A percentile compares a stretch with the other conserved stretches of the same genome.
Conservation (phyloP, 2,113 vertebrate genomes). For the Himantopus leucocephalus region DNA sequence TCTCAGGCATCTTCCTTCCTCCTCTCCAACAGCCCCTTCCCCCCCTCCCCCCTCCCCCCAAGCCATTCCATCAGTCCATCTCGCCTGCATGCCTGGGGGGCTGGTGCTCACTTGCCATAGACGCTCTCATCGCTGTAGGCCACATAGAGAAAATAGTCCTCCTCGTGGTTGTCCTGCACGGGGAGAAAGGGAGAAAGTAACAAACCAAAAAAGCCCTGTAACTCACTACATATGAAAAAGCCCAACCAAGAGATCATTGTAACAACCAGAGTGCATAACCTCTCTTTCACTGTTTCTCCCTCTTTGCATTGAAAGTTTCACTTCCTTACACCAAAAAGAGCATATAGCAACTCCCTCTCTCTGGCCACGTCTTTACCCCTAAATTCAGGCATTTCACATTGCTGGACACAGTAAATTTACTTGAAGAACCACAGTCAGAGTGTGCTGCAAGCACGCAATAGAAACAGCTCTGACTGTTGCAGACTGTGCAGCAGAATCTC, state of each 20-base stretch:
- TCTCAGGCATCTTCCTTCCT: constrained; percentile 57
- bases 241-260: not conserved
- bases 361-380: not conserved
- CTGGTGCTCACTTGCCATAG: constrained; percentile 86
- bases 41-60: not conserved
- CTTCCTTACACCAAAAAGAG: not conserved
- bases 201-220: not conserved
- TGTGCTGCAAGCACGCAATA: not conserved
- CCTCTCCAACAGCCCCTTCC: not conserved
- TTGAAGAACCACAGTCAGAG: not conserved
- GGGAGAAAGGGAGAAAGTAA: not conserved
- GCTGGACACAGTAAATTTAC: not conserved
- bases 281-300: not conserved
- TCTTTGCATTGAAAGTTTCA: rapidly evolving
- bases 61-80: constrained; percentile 54
- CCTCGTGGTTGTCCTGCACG: constrained; percentile 93
- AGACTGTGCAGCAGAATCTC: not conserved
- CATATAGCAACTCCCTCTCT: not conserved
- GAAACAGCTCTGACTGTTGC: not conserved
- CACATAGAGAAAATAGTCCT: constrained; percentile 97
- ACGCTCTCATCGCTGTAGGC: constrained; percentile 98
- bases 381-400: not conserved
- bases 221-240: not conserved
- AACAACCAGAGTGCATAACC: not conserved
- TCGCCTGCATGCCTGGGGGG: constrained; percentile 13